These are phyloP conservation scores for Ruditapes philippinarum DNA, from an alignment of 1,140 invertebrate species.

Conservation along the genomic window DNA sequence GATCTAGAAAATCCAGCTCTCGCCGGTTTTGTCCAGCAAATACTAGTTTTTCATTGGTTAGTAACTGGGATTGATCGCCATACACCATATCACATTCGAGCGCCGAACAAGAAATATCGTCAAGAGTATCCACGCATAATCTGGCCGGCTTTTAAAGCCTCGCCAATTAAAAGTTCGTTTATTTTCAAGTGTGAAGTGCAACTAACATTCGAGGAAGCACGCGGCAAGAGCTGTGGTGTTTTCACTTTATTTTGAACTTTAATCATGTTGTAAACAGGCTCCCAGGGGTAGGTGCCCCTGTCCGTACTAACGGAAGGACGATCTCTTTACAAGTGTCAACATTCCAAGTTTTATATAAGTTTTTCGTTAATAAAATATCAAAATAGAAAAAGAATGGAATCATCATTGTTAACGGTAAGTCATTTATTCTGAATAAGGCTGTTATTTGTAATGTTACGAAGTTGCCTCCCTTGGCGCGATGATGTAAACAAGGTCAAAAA, in stretches of 20 bases:
- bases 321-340: not conserved
- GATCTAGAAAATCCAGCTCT: not conserved
- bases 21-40: not conserved
- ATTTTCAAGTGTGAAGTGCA: not conserved
- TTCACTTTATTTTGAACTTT: conserved; percentile 26
- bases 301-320: conserved; percentile 36
- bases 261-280: conserved; percentile 43
- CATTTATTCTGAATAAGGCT: no score
- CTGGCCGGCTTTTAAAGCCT: conserved; percentile 27
- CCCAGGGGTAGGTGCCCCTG: conserved; percentile 51
- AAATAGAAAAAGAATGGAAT: conserved; percentile 14
- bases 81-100: not conserved
- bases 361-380: conserved; percentile 14
- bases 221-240: conserved; percentile 52
- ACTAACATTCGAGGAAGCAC: conserved; percentile 27
- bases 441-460: not conserved
- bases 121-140: not conserved
- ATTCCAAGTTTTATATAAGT: conserved; percentile 26
- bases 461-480: conserved; percentile 19
- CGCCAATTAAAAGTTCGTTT: not conserved
- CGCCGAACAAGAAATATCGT: not conserved
- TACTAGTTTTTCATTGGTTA: conserved; percentile 28
- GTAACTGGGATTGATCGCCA: not conserved
- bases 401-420: conserved; percentile 36
- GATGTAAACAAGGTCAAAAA: not conserved